Base-by-base conservation (phyloP, 2,797 vertebrate genomes). In the Gephyroberyx darwinii region DNA sequence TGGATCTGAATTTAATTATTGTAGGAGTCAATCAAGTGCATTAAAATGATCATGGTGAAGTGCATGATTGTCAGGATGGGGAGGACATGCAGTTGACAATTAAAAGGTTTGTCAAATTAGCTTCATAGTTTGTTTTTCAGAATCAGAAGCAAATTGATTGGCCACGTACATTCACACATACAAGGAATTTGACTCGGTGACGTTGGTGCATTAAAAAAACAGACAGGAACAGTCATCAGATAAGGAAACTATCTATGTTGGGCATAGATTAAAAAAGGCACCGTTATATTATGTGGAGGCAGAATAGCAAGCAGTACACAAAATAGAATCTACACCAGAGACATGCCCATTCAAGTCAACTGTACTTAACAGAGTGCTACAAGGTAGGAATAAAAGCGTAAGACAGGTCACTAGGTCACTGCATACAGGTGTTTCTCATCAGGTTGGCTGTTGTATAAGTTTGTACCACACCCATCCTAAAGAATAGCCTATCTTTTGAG, bases 381-480 rank as follows among this genome's bases (percentile, higher is more conserved):
- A 62, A 51, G 37, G 39, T 59, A 26, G 31, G 20, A 41, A 48
- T 74, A 67, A 50, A 22, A 74, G 37, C 61, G 19, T 14, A 14
- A 17, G 14, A 69, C 47, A 30, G 53, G 52, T 16, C 37, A 55
- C 64, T 22, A 48, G 50, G 41, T 35, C 33, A 35, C 6, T 35
- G 33, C 1, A 35, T 5, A 62, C 53, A 43, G 47, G 67, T 70
- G 65, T 71, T 71, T 41, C 33, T 51, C 52, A 17, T 22, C 76
- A 45, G 12, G 56, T 71, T 41, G 47, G 59, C 56, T 62, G 22
- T 64, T 65, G 45, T 58, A 78, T n/a, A 63, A 37, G 20, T 53
- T 55, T 67, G 14, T 35, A 74, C 77, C 82, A 74, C 80, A 77
- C 83, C 74, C 67, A 63, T 12, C 62, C 48, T 52, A 19, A 58